Conservation (phyloP, 1,140 invertebrate genomes). For the Drosophila biarmipes region DNA sequence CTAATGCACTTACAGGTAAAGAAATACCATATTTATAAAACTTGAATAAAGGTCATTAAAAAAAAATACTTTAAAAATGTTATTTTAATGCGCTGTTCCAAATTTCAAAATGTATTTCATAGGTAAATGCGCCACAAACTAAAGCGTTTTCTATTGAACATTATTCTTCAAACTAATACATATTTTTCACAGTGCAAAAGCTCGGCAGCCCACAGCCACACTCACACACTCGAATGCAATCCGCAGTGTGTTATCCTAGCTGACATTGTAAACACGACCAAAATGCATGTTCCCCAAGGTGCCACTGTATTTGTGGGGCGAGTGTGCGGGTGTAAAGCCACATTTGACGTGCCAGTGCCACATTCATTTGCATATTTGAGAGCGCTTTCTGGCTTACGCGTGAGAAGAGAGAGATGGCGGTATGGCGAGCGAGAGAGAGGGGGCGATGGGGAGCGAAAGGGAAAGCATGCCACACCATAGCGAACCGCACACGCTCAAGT, state of each 20-base stretch:
- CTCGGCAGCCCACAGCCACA: constrained; percentile 12
- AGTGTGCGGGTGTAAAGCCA: constrained; percentile 63
- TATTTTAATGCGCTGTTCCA: too few species aligned
- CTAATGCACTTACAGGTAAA: too few species aligned
- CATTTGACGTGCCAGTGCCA: constrained; percentile 70
- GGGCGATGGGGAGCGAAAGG: neutral
- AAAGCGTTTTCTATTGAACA: neutral
- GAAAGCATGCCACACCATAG: too few species aligned
- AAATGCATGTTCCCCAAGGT: constrained; percentile 76
- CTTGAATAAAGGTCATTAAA: too few species aligned
- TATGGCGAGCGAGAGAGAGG: constrained; percentile 12
- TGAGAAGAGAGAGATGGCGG: constrained; percentile 3
- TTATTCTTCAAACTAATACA: neutral
- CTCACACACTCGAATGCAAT: constrained; percentile 40
- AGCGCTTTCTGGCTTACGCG: constrained; percentile 49
- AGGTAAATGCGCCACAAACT: too few species aligned
- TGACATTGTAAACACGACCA: constrained; percentile 81
- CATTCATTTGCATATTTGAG: constrained; percentile 80
- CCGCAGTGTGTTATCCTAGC: constrained; percentile 71
- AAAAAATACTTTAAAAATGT: too few species aligned
- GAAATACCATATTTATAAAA: too few species aligned
- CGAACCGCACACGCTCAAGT: constrained; percentile 36
- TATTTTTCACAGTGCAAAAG: constrained; percentile 20
- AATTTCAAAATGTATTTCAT: too few species aligned
- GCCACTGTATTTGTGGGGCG: constrained; percentile 28